Evolutionary conservation across 1,140 invertebrate genomes (phyloP), one percentile per base, ranked within the genome.

Genomic region (Drosophila sp.): DNA sequence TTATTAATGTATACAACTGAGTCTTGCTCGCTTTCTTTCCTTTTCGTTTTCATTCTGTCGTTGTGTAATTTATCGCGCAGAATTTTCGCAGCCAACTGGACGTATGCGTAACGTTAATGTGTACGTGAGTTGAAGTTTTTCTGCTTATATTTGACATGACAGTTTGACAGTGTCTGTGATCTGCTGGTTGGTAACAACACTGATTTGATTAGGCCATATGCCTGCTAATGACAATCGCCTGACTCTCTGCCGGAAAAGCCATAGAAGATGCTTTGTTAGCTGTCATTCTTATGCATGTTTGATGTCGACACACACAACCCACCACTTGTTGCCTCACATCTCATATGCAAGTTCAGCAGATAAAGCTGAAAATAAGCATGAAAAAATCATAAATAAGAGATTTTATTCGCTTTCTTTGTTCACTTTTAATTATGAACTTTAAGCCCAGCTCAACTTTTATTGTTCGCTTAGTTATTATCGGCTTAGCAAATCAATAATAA

Each of bases 171-270:
- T 48, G 27, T 11, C n/a, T 46, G 38, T 46, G 54, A 58, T 59
- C 40, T 54, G 56, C 16, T 46, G n/a, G n/a, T n/a, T 45, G 4
- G 62, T 32, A 72, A 72, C 45, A 34, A 27, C n/a, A 27, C 9
- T 69, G 65, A 73, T 73, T 73, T 73, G 71, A 73, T 69, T 73
- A 69, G 71, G 27, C 71, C 71, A 73, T 73, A 73, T 69, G 71
- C 65, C 56, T 56, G 71, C 57, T 69, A 73, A 73, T 73, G 65
- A 73, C 63, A 72, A 72, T 64, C 48, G 53, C 9, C 58, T 61
- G 58, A 25, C 16, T 8, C 16, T 8, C 56, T 38, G 36, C 14
- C 7, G 16, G 18, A n/a, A 21, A 11, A 14, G 34, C 11, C 7
- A 9, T 18, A 25, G 4, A 18, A 51, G 61, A 51, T 59, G 46